Evolutionary conservation across 2,797 vertebrate genomes (phyloP).

Genomic region (Phyllotis vaccarum): DNA sequence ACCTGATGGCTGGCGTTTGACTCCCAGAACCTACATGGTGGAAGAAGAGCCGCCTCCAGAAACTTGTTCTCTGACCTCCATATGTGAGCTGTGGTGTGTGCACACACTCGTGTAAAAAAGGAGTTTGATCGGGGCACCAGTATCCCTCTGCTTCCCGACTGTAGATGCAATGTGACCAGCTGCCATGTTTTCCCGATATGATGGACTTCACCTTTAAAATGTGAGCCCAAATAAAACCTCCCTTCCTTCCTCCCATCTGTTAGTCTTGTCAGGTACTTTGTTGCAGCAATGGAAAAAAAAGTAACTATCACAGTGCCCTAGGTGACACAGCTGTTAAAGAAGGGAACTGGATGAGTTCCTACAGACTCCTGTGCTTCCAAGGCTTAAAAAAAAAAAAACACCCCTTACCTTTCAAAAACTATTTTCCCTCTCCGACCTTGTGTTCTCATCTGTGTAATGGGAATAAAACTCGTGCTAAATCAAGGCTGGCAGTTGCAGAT

Average conservation of each 20-base stretch:
- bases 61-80: background rate
- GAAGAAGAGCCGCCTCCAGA: background rate
- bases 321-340: background rate
- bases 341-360: background rate
- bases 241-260: background rate
- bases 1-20: background rate
- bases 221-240: background rate
- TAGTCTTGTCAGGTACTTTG: background rate
- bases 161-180: background rate
- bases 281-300: background rate
- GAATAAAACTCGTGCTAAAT: background rate
- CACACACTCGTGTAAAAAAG: background rate
- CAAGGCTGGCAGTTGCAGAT: background rate
- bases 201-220: background rate
- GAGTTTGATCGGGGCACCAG: background rate
- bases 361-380: background rate
- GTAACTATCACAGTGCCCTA: background rate
- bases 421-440: background rate
- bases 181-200: background rate
- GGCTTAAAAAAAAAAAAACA: background rate
- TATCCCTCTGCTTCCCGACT: background rate
- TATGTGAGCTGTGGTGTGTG: background rate
- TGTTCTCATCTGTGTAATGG: slow-evolving; percentile 41
- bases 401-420: background rate
- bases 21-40: background rate